phyloP scores from a whole-genome alignment of 2,113 vertebrate genomes.

The Xyliphius kryptos region DNA sequence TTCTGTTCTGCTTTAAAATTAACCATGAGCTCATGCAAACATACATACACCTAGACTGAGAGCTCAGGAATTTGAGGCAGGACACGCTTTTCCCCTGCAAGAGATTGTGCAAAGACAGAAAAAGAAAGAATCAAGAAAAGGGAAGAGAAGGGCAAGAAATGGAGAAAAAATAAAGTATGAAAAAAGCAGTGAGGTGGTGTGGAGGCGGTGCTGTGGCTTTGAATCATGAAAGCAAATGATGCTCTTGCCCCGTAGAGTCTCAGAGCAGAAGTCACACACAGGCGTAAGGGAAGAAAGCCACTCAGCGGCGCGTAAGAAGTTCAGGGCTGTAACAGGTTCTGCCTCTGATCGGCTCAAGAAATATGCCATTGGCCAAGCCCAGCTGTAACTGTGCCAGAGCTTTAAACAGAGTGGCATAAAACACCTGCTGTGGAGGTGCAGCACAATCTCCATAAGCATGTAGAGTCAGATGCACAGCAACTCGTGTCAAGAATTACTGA shows the following conservation, averaged over 20 bases:
- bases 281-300: conserved; percentile 30
- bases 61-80: conserved; percentile 35
- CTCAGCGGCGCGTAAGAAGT: conserved; percentile 24
- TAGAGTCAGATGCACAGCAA: conserved; percentile 31
- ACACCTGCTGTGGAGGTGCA: conserved; percentile 32
- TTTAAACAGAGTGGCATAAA: conserved; percentile 1
- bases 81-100: conserved; percentile 23
- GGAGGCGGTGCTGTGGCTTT: conserved; percentile 14
- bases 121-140: not conserved
- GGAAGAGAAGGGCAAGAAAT: not conserved
- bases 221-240: conserved; percentile 47
- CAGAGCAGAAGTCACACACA: conserved; percentile 46
- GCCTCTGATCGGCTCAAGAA: conserved; percentile 20
- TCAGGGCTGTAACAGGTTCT: conserved; percentile 15
- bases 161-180: not conserved
- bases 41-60: conserved; percentile 33
- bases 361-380: conserved; percentile 7
- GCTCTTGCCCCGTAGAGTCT: conserved; percentile 32
- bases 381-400: conserved; percentile 1
- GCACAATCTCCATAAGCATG: conserved; percentile 25
- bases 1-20: too few species aligned
- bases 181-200: not conserved
- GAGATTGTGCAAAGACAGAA: not conserved
- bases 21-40: too few species aligned
- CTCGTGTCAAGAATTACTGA: conserved; percentile 43